These are phyloP conservation scores for Oligia strigilis DNA, from an alignment of 2,888 invertebrate species.

Conservation along the genomic window DNA sequence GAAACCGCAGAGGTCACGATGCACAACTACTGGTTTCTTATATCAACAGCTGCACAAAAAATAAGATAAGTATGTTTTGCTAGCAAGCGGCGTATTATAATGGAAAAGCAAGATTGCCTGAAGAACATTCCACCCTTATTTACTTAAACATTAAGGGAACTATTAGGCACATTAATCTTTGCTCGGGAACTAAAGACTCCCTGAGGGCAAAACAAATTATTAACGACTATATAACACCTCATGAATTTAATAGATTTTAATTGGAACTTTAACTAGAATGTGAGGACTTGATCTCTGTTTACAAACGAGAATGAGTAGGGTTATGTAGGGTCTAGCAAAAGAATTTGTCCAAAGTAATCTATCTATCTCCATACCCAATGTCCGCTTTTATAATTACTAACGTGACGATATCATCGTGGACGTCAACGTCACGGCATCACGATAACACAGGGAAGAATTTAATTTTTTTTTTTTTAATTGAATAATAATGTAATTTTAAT, in stretches of 20 bases:
- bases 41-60: not conserved
- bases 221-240: constrained; percentile 20
- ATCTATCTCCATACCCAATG: not conserved
- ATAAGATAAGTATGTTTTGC: not conserved
- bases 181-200: constrained; percentile 29
- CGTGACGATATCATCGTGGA: not conserved
- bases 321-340: not conserved
- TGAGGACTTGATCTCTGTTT: not conserved
- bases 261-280: not conserved
- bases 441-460: not conserved
- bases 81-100: not conserved
- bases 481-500: too few relatives aligned
- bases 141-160: constrained; percentile 24
- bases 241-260: not conserved
- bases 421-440: not conserved
- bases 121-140: constrained; percentile 15
- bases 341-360: not conserved
- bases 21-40: not conserved
- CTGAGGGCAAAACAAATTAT: constrained; percentile 31
- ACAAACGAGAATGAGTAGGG: not conserved
- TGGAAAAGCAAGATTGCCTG: not conserved
- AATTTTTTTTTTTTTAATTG: too few relatives aligned
- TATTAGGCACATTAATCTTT: constrained; percentile 35
- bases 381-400: not conserved
- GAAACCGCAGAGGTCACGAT: too few relatives aligned